Base-by-base conservation (phyloP, 2,888 invertebrate species). In the Trisateles emortualis region DNA sequence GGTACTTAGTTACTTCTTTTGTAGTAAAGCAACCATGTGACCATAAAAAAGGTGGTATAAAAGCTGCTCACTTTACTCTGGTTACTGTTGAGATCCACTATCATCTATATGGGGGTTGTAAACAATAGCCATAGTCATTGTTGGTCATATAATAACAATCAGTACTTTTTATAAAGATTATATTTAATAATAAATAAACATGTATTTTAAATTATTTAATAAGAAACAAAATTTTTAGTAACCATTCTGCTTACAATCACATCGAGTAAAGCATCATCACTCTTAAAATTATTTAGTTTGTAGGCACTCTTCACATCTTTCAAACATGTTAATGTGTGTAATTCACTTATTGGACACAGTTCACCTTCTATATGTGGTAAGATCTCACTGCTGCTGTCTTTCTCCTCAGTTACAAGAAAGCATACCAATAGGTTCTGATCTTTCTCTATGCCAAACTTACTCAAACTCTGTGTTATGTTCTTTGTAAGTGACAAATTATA, bases 391-490 rank as follows among this genome's bases (percentile, higher is more conserved):
- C 79, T 81, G 11, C 63, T 58, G 48, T 86, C 83, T 9, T 50
- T 60, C 2, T 76, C 77, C 2, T 64, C 41, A 4, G 71, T 78
- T 1, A 75, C 58, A 16, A 91, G 52, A 50, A 91, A 88, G 65
- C 91, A 90, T 24, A 91, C 61, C 17, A 92, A 63, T 11, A 91
- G 30, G 11, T 78, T 79, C 3, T 64, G 52, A 14, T 83, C 86
- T 32, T 79, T 82, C 36, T 87, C 86, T 51, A 95, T 92, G 0
- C 96, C 96, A 84, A 96, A 96, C 55, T 91, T 95, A 43, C 80
- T 87, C 42, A 96, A 86, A 57, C 96, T 95, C 62, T 95, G 94
- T 2, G 95, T 93, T 60, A 96, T 96, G 68, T 95, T 96, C 74
- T 94, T 95, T 0, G 95, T 94, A 0, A 94, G 81, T 0, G 96